These are phyloP conservation scores for Sesamia nonagrioides DNA, from an alignment of 1,140 invertebrate species.

Conservation along the genomic window DNA sequence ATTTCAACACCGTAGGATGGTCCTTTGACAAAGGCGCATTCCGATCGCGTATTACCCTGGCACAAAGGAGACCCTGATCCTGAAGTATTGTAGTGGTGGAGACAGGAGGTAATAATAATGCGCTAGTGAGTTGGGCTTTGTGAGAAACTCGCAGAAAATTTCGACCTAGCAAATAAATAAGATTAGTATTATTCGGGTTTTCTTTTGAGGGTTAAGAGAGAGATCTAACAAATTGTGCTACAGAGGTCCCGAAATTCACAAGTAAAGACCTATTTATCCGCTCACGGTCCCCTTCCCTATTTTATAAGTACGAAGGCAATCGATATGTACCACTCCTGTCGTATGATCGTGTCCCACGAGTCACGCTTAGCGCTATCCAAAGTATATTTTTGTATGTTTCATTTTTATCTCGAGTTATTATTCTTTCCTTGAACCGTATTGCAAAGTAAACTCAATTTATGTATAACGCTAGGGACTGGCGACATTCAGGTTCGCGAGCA, in stretches of 20 bases:
- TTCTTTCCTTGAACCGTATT: slow-evolving; percentile 51
- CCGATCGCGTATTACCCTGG: slow-evolving; percentile 63
- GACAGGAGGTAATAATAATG: slow-evolving; percentile 49
- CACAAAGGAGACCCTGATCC: slow-evolving; percentile 57
- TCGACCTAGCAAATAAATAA: neutral
- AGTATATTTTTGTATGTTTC: slow-evolving; percentile 45
- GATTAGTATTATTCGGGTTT: neutral
- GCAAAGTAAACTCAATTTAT: slow-evolving; percentile 49
- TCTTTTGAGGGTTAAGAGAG: neutral
- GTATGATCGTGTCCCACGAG: slow-evolving; percentile 64
- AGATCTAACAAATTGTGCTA: neutral
- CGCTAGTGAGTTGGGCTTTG: slow-evolving; percentile 8
- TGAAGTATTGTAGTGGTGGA: slow-evolving; percentile 43
- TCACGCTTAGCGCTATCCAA: slow-evolving; percentile 59
- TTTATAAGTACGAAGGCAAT: slow-evolving; percentile 55
- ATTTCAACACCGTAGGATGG: slow-evolving; percentile 65
- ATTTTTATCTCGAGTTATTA: slow-evolving; percentile 45
- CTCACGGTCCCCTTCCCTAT: slow-evolving; percentile 14
- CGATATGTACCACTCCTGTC: slow-evolving; percentile 65
- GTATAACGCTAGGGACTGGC: slow-evolving; percentile 34
- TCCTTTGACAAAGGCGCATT: slow-evolving; percentile 75
- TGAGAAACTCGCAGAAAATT: neutral
- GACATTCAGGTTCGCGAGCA: slow-evolving; percentile 36
- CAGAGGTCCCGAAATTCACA: neutral
- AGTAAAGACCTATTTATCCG: slow-evolving; percentile 17